phyloP scores from a whole-genome alignment of 1,140 invertebrate species.

The Eriocheir sinensis region DNA sequence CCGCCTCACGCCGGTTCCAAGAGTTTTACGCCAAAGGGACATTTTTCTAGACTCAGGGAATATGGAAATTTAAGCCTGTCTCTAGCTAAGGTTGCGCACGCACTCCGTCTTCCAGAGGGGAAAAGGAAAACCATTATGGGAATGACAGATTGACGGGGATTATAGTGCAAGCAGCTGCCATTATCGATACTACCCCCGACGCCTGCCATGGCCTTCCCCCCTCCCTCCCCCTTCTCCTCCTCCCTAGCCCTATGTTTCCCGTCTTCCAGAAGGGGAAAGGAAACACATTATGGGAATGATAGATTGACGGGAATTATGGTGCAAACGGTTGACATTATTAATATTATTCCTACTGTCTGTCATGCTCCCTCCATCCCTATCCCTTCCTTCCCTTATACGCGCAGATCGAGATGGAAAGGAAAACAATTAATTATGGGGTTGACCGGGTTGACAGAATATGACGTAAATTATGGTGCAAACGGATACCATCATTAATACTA shows the following conservation, averaged over 20 bases:
- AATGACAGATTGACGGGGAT: background rate
- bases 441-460: background rate
- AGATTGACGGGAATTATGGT: background rate
- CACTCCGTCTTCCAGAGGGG: conserved; percentile 32
- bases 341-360: background rate
- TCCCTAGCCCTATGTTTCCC: background rate
- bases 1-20: conserved; percentile 36
- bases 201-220: background rate
- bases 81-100: conserved; percentile 61
- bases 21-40: conserved; percentile 63
- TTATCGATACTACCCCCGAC: background rate
- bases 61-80: conserved; percentile 74
- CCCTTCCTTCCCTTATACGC: background rate
- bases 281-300: conserved; percentile 27
- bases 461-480: background rate
- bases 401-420: background rate
- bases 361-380: background rate
- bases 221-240: background rate
- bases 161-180: background rate
- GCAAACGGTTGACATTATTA: background rate
- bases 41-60: conserved; percentile 70
- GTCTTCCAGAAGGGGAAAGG: conserved; percentile 10
- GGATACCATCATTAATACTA: background rate
- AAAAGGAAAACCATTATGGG: conserved; percentile 44
- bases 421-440: conserved; percentile 11